These are phyloP conservation scores for Poeciliopsis presidionis DNA, from an alignment of 2,797 vertebrate species.

Conservation along the genomic window DNA sequence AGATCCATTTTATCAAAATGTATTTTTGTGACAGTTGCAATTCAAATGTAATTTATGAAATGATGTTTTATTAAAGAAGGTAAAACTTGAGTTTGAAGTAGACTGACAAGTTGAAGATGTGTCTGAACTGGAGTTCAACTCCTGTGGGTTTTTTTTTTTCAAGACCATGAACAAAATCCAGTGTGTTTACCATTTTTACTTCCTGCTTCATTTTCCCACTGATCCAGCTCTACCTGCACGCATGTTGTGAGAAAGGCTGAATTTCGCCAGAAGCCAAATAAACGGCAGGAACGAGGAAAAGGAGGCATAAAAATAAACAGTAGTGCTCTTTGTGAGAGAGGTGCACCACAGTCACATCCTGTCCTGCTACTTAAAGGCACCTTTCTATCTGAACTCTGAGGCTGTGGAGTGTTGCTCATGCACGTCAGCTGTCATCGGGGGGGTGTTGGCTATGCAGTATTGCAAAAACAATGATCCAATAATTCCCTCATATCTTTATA, in stretches of 20 bases:
- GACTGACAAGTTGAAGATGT: background rate
- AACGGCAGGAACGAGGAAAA: background rate
- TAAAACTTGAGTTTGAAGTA: slow-evolving; percentile 52
- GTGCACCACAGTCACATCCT: slow-evolving; percentile 17
- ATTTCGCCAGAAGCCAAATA: slow-evolving; percentile 9
- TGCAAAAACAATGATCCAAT: slow-evolving; percentile 8
- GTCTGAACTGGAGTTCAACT: background rate
- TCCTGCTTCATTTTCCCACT: slow-evolving; percentile 2
- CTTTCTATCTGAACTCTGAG: slow-evolving; percentile 5
- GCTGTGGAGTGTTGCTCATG: slow-evolving; percentile 12
- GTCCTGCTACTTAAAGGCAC: slow-evolving; percentile 3
- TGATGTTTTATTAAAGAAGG: slow-evolving; percentile 80
- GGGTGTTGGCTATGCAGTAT: background rate
- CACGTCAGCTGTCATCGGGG: slow-evolving; percentile 3
- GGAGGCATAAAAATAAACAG: slow-evolving; percentile 10
- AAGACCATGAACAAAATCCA: background rate
- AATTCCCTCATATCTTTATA: background rate
- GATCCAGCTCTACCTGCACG: slow-evolving; percentile 32
- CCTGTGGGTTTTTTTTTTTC: background rate
- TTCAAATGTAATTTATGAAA: slow-evolving; percentile 82
- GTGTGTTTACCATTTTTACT: background rate
- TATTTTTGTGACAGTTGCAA: slow-evolving; percentile 80
- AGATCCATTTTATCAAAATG: slow-evolving; percentile 71
- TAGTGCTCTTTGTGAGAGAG: slow-evolving; percentile 23
- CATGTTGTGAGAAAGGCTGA: slow-evolving; percentile 8